Base-by-base conservation (phyloP, 2,888 invertebrate genomes). In the Listrodromus nycthemerus region DNA sequence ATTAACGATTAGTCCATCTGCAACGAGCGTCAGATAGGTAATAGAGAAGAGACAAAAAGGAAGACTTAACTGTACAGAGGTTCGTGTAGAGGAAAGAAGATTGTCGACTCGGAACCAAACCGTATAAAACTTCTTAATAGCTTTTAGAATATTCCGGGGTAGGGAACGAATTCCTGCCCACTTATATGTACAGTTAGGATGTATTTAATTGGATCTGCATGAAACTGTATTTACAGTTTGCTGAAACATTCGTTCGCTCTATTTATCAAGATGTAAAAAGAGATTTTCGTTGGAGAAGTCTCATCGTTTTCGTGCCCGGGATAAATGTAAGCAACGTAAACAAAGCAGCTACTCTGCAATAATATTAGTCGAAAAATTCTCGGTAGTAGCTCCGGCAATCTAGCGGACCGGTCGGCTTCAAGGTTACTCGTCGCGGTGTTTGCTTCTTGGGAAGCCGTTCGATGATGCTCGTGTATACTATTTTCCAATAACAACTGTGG, bases 91-190 rank as follows among this genome's bases (percentile, higher is more conserved):
- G 10, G 16, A 7, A 27, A 30, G 27, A 61, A 61, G 16, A 61
- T n/a, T 30, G 58, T 61, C 58, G 27, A 27, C 16, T 61, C n/a
- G 30, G 30, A n/a, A n/a, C 30, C 4, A 27, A 61, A 2, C 41
- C 30, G 27, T 30, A 61, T 27, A 30, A 58, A 61, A 61, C 58
- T 30, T 61, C 30, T 61, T 55, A 55, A 55, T 55, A 24, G 55
- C 55, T 55, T 55, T 21, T 13, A 3, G 24, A 55, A 55, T 21
- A 21, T 55, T 55, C 55, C 41, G 16, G 50, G 5, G 6, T 13
- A 30, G 6, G 6, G 16, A 24, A 8, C 48, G 27, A 48, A 50
- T 48, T 10, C 16, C 48, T 67, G 16, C 27, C 67, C 3, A 13
- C n/a, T 16, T 48, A 67, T 48, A 30, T 48, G 48, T 27, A 67